phyloP scores from a whole-genome alignment of 2,888 invertebrate genomes.

The Nomada fucata region DNA sequence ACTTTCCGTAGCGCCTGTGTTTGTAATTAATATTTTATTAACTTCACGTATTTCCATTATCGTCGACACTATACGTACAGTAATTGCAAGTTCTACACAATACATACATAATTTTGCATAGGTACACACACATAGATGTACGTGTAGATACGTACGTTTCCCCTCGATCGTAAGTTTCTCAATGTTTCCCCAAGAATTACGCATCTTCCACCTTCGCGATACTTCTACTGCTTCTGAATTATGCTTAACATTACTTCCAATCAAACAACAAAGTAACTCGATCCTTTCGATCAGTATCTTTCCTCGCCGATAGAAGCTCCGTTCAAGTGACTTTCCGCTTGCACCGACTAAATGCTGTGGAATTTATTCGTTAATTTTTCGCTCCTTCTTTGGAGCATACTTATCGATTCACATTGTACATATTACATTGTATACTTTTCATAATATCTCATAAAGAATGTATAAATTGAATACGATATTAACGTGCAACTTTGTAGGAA shows the following conservation, averaged over 20 bases:
- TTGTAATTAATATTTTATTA: too few relatives aligned
- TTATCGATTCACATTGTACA: background rate
- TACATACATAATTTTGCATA: too few relatives aligned
- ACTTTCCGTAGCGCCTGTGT: too few relatives aligned
- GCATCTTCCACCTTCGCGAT: background rate
- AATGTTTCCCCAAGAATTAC: slow-evolving; percentile 1
- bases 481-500: too few relatives aligned
- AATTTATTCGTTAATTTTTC: background rate
- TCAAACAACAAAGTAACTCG: background rate
- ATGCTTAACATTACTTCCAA: background rate
- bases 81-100: too few relatives aligned
- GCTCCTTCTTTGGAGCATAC: background rate
- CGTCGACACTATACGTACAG: too few relatives aligned
- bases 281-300: background rate
- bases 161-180: background rate
- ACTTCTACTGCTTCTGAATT: too few relatives aligned
- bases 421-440: background rate
- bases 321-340: background rate
- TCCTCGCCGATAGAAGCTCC: background rate
- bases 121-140: background rate
- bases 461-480: too few relatives aligned
- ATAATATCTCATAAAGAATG: too few relatives aligned
- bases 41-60: too few relatives aligned
- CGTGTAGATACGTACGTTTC: background rate
- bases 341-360: background rate